A percentile compares a stretch with the other conserved stretches of the same genome.
These are phyloP conservation scores for Matsumurasca onukii DNA, from an alignment of 1,140 invertebrate species.

Conservation along the genomic window DNA sequence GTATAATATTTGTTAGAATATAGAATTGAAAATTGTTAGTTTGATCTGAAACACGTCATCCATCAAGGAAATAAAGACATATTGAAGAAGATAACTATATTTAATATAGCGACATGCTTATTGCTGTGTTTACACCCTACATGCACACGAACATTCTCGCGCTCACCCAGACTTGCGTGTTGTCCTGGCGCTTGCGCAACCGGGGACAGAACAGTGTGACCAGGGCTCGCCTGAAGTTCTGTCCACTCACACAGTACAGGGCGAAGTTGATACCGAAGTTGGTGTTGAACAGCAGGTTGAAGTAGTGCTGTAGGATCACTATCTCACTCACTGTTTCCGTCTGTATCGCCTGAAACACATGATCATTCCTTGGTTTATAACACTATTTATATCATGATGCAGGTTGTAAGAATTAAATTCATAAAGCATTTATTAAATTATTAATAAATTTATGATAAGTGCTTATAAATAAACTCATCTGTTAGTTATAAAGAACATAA, in stretches of 20 bases:
- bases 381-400: too few relatives aligned
- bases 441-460: too few relatives aligned
- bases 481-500: too few relatives aligned
- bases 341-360: slow-evolving; percentile 24
- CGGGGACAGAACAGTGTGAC: slow-evolving; percentile 45
- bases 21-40: too few relatives aligned
- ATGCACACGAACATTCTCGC: not conserved
- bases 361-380: not conserved
- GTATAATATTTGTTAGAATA: too few relatives aligned
- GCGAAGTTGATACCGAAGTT: slow-evolving; percentile 86
- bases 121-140: too few relatives aligned
- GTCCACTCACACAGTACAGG: slow-evolving; percentile 78
- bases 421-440: slow-evolving; percentile 14
- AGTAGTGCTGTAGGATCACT: slow-evolving; percentile 57
- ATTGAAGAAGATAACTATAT: too few relatives aligned
- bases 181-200: slow-evolving; percentile 46
- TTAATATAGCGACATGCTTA: too few relatives aligned
- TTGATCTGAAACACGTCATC: too few relatives aligned
- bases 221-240: slow-evolving; percentile 72
- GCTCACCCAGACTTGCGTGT: slow-evolving; percentile 51
- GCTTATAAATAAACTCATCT: too few relatives aligned
- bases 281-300: slow-evolving; percentile 68
- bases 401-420: too few relatives aligned
- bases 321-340: slow-evolving; percentile 38
- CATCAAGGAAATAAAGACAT: too few relatives aligned